Conservation (phyloP, 2,888 invertebrate species). For the Nemotelus pantherinus region DNA sequence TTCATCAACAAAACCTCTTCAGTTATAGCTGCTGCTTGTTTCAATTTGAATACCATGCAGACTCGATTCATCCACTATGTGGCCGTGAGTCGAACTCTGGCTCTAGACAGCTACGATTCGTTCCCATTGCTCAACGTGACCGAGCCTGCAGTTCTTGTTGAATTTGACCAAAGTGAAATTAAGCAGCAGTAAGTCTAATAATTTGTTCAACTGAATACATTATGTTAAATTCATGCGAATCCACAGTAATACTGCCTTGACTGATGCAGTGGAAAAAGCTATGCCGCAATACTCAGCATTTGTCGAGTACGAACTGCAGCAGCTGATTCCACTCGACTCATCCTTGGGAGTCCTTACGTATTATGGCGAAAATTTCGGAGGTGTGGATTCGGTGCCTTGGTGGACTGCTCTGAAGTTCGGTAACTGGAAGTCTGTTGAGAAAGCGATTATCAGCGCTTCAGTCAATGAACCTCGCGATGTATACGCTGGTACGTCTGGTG, state of each 20-base stretch:
- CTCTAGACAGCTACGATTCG: background rate
- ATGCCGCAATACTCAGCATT: slow-evolving; percentile 10
- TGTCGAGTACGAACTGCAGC: background rate
- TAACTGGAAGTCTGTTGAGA: slow-evolving; percentile 25
- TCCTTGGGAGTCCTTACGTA: background rate
- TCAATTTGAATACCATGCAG: slow-evolving; percentile 15
- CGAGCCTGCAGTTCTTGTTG: too few species aligned
- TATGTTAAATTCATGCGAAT: too few species aligned
- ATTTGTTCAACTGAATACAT: too few species aligned
- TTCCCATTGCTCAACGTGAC: background rate
- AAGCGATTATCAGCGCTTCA: background rate
- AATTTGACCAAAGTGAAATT: too few species aligned
- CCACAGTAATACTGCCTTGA: background rate
- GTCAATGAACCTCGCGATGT: slow-evolving; percentile 13
- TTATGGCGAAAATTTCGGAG: background rate
- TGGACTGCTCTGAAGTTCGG: slow-evolving; percentile 15
- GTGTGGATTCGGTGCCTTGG: background rate
- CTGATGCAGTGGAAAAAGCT: background rate
- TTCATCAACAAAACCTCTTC: background rate
- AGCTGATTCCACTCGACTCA: background rate
- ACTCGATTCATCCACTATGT: slow-evolving; percentile 18
- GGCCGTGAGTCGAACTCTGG: slow-evolving; percentile 2
- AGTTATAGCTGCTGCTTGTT: slow-evolving; percentile 19
- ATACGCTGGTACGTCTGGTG: slow-evolving; percentile 33
- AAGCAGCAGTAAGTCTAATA: too few species aligned